Conservation (phyloP, 2,797 vertebrate genomes). For the Lutjanus argentimaculatus region DNA sequence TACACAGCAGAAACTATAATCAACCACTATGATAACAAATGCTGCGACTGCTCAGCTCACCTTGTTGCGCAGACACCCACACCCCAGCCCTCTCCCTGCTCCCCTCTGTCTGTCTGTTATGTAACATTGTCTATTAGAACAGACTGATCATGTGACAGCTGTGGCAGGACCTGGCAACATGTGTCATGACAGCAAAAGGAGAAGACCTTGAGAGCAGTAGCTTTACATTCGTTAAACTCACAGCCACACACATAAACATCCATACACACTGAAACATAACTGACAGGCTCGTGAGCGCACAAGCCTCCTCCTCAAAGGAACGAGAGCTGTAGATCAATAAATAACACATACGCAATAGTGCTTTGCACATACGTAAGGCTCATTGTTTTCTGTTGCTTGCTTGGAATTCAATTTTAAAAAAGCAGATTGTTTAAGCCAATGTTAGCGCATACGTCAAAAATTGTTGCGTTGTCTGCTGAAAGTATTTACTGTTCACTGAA, state of each 20-base stretch:
- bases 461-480: neutral
- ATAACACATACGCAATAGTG: slow-evolving; percentile 34
- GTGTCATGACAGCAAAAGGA: slow-evolving; percentile 19
- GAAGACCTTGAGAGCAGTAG: slow-evolving; percentile 23
- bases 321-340: slow-evolving; percentile 50
- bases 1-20: slow-evolving; percentile 13
- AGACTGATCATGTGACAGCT: slow-evolving; percentile 33
- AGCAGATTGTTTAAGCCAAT: neutral
- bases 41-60: slow-evolving; percentile 15
- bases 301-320: slow-evolving; percentile 51
- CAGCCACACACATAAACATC: slow-evolving; percentile 49
- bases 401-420: neutral
- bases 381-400: slow-evolving; percentile 42
- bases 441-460: neutral
- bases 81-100: slow-evolving; percentile 7
- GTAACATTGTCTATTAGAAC: slow-evolving; percentile 33
- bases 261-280: slow-evolving; percentile 55
- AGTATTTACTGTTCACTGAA: neutral
- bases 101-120: slow-evolving; percentile 28
- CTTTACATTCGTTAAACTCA: slow-evolving; percentile 29
- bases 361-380: slow-evolving; percentile 43
- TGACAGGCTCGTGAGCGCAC: slow-evolving; percentile 28
- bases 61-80: slow-evolving; percentile 33
- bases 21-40: slow-evolving; percentile 2
- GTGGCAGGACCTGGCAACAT: slow-evolving; percentile 25